These are phyloP conservation scores for Zaprionus ornatus DNA, from an alignment of 1,140 invertebrate species.

Conservation along the genomic window DNA sequence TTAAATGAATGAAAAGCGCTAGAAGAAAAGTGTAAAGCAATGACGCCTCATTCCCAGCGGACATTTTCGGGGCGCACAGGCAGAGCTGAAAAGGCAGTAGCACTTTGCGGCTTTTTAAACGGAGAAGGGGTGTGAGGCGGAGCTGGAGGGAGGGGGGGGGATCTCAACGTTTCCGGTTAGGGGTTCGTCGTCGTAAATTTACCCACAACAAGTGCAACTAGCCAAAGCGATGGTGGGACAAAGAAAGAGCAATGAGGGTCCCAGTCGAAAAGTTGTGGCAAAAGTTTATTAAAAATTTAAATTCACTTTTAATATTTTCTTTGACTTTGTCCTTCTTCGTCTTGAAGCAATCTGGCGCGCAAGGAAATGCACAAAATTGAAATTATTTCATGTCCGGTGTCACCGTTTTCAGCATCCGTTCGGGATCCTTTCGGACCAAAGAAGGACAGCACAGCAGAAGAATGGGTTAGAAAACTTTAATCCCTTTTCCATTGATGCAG, in stretches of 20 bases:
- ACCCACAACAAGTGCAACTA: constrained; percentile 32
- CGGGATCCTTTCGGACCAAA: constrained; percentile 34
- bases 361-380: constrained; percentile 78
- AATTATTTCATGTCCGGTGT: constrained; percentile 80
- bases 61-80: constrained; percentile 53
- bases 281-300: constrained; percentile 82
- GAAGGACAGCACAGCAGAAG: not conserved
- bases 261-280: constrained; percentile 45
- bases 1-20: constrained; percentile 79
- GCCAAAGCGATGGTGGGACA: not conserved
- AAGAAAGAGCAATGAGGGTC: not conserved
- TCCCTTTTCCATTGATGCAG: constrained; percentile 61
- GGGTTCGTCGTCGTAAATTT: constrained; percentile 19
- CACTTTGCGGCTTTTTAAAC: constrained; percentile 65
- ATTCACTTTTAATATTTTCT: constrained; percentile 73
- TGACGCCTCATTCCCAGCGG: constrained; percentile 68
- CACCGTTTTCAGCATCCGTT: constrained; percentile 68
- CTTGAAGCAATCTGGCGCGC: constrained; percentile 53
- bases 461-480: constrained; percentile 45
- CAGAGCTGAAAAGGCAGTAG: constrained; percentile 35
- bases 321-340: constrained; percentile 46
- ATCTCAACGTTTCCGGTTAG: not conserved
- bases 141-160: not conserved
- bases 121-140: not conserved
- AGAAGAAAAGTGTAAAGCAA: constrained; percentile 81